Conservation (phyloP, 1,140 invertebrate species). For the Diorhabda elongata region DNA sequence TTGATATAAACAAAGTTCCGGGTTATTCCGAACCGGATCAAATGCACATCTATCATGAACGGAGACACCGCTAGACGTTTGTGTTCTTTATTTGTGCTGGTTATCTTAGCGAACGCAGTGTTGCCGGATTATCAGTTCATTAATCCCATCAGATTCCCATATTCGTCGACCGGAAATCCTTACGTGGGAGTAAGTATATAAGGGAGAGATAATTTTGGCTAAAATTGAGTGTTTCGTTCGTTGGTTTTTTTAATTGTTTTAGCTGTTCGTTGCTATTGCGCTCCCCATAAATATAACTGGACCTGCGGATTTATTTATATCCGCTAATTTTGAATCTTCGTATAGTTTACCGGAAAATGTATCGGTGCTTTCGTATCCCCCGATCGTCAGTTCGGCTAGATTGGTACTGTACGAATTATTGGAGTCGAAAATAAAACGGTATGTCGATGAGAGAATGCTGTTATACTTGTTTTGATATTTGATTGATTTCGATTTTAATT, state of each 20-base stretch:
- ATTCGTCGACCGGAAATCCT: background rate
- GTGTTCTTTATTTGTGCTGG: background rate
- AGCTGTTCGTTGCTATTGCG: constrained; percentile 65
- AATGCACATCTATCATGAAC: too few species aligned
- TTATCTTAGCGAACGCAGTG: background rate
- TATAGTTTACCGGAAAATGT: constrained; percentile 50
- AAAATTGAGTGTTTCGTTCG: too few species aligned
- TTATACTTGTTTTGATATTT: background rate
- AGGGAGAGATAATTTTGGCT: too few species aligned
- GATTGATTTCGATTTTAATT: background rate
- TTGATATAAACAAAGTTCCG: too few species aligned
- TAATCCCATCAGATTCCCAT: constrained; percentile 3
- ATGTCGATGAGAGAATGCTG: constrained; percentile 15
- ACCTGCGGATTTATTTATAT: constrained; percentile 64
- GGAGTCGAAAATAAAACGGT: constrained; percentile 38
- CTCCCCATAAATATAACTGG: constrained; percentile 66
- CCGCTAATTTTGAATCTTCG: constrained; percentile 72
- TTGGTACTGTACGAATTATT: constrained; percentile 32
- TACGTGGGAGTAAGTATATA: constrained; percentile 6
- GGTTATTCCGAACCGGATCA: too few species aligned
- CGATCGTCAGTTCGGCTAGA: constrained; percentile 28
- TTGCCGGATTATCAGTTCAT: background rate
- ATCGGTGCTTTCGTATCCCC: constrained; percentile 33
- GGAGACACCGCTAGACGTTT: background rate
- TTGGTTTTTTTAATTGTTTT: constrained; percentile 6